These are phyloP conservation scores for Ernsta delagoae DNA, from an alignment of 2,888 invertebrate genomes.

Conservation along the genomic window DNA sequence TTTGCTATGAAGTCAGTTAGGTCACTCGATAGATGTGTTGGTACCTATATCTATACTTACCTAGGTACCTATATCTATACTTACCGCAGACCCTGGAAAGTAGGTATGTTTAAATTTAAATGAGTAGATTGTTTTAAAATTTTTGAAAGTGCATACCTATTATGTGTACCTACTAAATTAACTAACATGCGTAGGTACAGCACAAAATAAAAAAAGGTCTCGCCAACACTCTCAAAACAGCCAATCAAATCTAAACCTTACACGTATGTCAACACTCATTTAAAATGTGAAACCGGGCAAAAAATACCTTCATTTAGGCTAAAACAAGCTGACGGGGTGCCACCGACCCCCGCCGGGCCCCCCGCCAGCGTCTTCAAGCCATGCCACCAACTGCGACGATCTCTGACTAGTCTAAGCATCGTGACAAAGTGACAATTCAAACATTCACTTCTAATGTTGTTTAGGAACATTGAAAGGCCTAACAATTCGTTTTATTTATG, in stretches of 20 bases:
- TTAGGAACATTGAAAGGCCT: constrained; percentile 73
- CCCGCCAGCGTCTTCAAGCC: too few relatives aligned
- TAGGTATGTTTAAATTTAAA: too few relatives aligned
- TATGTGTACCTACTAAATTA: too few relatives aligned
- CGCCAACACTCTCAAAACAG: constrained; percentile 1
- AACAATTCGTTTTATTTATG: constrained; percentile 79
- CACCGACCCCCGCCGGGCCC: constrained; percentile 46
- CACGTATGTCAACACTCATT: constrained; percentile 45
- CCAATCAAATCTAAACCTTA: constrained; percentile 23
- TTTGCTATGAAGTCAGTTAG: too few relatives aligned
- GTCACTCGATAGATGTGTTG: too few relatives aligned
- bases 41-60: too few relatives aligned
- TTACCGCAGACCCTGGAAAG: too few relatives aligned
- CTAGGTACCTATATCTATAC: too few relatives aligned
- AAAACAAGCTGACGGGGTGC: constrained; percentile 41
- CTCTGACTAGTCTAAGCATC: constrained; percentile 51
- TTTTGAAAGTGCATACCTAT: too few relatives aligned
- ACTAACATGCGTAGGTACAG: too few relatives aligned
- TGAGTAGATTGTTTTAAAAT: too few relatives aligned
- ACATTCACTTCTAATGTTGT: constrained; percentile 81
- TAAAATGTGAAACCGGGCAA: constrained; percentile 41
- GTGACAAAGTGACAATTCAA: constrained; percentile 80
- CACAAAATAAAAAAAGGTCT: too few relatives aligned
- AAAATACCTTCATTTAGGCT: constrained; percentile 44
- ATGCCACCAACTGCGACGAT: constrained; percentile 59